Evolutionary conservation across 2,797 vertebrate genomes (phyloP), one percentile per base, ranked within the genome.

Genomic region (Miichthys miiuy): DNA sequence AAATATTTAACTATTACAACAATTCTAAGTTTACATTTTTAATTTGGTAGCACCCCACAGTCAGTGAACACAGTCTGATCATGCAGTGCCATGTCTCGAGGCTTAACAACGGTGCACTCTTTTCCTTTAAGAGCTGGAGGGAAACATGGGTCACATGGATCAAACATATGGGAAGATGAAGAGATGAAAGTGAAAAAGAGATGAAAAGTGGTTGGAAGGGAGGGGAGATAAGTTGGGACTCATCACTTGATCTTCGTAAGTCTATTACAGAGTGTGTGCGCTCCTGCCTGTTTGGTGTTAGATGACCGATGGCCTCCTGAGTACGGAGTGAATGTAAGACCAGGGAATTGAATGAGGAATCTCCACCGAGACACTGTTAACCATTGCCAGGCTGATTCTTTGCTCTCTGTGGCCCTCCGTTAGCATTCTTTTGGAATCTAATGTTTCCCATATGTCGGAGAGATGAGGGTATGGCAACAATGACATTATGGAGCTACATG

Each of bases 361-460:
- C 80, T 88, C 68, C 60, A 18, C 61, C 8, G 54, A 82, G 77
- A 89, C 71, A 41, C 64, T n/a, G 69, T 79, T 88, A 93, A 92
- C 87, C 47, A 80, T 75, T 89, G 62, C 88, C 91, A 91, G 84
- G 70, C 82, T 74, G 77, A 64, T 67, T 78, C 80, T 71, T 54
- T 50, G 58, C 80, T 84, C 85, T 81, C 23, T 77, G 62, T 48
- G 52, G 74, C 73, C 38, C 56, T 81, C 54, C 16, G 13, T 65
- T 38, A 68, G 88, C 87, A 85, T 89, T 90, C 78, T 88, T 86
- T 71, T 68, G 77, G 61, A 84, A 51, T 80, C 62, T 92, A 93
- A 94, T 93, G 79, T 71, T 88, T 93, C 82, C 93, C 93, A 94
- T 82, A 86, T 93, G 93, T 84, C n/a, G 65, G 81, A 80, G 69